phyloP scores from a whole-genome alignment of 2,888 invertebrate genomes.

The Sphaeridia pumilis region DNA sequence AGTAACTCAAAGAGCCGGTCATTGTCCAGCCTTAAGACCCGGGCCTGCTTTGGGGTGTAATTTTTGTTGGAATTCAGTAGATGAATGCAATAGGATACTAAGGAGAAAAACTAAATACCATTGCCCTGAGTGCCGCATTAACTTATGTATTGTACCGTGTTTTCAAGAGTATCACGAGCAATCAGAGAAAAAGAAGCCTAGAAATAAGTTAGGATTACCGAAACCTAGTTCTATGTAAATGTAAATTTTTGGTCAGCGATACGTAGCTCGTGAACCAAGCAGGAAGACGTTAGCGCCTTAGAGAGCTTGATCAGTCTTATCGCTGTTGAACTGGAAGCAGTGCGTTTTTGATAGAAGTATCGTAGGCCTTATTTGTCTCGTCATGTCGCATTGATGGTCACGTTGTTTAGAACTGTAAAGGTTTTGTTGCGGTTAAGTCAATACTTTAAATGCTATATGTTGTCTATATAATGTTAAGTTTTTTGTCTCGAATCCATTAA shows the following conservation, averaged over 20 bases:
- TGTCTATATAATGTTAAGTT: too few relatives aligned
- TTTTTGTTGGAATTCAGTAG: slow-evolving; percentile 83
- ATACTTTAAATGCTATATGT: too few relatives aligned
- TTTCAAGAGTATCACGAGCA: slow-evolving; percentile 73
- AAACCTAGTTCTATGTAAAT: slow-evolving; percentile 43
- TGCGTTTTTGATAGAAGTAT: too few relatives aligned
- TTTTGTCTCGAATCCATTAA: too few relatives aligned
- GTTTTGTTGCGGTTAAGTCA: too few relatives aligned
- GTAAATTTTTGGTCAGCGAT: neutral
- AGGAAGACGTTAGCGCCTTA: too few relatives aligned
- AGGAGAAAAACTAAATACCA: slow-evolving; percentile 79
- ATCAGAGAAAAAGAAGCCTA: slow-evolving; percentile 39
- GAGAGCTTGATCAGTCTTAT: too few relatives aligned
- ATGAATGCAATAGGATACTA: slow-evolving; percentile 65
- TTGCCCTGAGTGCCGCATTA: slow-evolving; percentile 79
- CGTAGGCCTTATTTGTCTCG: too few relatives aligned
- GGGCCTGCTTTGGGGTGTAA: slow-evolving; percentile 79
- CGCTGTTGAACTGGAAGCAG: too few relatives aligned
- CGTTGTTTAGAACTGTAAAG: too few relatives aligned
- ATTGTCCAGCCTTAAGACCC: slow-evolving; percentile 69
- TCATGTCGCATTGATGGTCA: too few relatives aligned
- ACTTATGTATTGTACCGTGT: slow-evolving; percentile 78
- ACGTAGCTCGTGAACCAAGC: too few relatives aligned
- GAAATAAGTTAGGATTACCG: slow-evolving; percentile 40
- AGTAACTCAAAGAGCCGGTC: slow-evolving; percentile 50